Evolutionary conservation across 2,888 invertebrate genomes (phyloP).

Genomic region (Kuschelorhynchus macadamiae): DNA sequence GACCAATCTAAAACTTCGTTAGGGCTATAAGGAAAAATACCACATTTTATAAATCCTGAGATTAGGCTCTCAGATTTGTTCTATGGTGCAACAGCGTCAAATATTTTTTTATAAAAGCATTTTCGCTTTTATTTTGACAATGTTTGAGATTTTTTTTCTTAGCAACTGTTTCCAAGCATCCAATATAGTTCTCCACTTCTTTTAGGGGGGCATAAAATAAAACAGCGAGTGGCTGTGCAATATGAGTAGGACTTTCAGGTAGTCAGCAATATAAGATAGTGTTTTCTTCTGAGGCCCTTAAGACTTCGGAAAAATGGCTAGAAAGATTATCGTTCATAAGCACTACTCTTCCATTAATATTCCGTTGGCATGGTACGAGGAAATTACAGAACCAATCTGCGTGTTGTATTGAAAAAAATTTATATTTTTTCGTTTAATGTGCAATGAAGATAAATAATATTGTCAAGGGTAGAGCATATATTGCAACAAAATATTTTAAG

Average conservation of each 20-base stretch:
- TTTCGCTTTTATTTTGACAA: slow-evolving; percentile 31
- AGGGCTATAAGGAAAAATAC: too few species aligned
- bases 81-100: slow-evolving; percentile 16
- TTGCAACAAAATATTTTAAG: too few species aligned
- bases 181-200: slow-evolving; percentile 32
- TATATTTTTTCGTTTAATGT: too few species aligned
- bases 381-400: too few species aligned
- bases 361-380: too few species aligned
- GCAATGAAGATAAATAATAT: too few species aligned
- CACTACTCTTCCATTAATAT: slow-evolving; percentile 37
- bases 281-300: slow-evolving; percentile 33
- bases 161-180: slow-evolving; percentile 28
- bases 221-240: slow-evolving; percentile 33
- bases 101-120: slow-evolving; percentile 31
- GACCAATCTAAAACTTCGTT: slow-evolving; percentile 20
- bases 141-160: background rate
- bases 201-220: slow-evolving; percentile 14
- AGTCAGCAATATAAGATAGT: too few species aligned
- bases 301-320: slow-evolving; percentile 43
- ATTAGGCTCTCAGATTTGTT: slow-evolving; percentile 22
- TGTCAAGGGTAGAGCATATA: too few species aligned
- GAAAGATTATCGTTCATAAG: slow-evolving; percentile 47
- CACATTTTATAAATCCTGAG: slow-evolving; percentile 31
- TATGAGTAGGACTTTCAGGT: too few species aligned
- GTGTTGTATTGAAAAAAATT: too few species aligned